Conservation (phyloP, 2,113 vertebrate species). For the Lutjanus erythropterus region DNA sequence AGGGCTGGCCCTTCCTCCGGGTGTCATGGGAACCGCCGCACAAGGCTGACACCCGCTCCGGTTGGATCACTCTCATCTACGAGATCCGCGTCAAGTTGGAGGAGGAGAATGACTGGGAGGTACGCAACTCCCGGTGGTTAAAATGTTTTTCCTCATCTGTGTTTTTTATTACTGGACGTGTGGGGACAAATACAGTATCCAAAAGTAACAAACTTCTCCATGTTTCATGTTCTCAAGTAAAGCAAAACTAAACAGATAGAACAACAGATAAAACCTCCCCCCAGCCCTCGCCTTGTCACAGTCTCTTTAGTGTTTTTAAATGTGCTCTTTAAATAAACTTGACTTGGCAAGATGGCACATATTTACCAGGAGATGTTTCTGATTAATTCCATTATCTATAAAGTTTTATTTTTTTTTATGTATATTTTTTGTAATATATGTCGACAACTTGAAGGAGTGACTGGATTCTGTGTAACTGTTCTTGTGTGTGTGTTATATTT, state of each 20-base stretch:
- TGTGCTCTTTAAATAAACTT: too few relatives aligned
- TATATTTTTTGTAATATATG: constrained; percentile 4
- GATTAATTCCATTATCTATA: neutral
- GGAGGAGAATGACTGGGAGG: constrained; percentile 90
- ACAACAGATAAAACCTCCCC: too few relatives aligned
- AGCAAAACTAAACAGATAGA: too few relatives aligned
- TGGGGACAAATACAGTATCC: too few relatives aligned
- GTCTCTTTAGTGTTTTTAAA: too few relatives aligned
- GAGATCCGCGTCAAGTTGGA: constrained; percentile 90
- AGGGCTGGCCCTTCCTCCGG: constrained; percentile 82
- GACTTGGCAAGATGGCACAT: neutral
- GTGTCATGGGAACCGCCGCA: constrained; percentile 90
- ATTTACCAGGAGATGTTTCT: neutral
- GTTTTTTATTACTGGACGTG: too few relatives aligned
- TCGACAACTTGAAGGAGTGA: neutral
- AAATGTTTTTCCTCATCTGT: neutral
- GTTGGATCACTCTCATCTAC: constrained; percentile 89
- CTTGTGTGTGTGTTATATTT: constrained; percentile 41
- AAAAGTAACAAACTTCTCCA: too few relatives aligned
- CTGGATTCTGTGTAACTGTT: neutral
- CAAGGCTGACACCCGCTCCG: constrained; percentile 85
- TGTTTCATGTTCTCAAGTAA: too few relatives aligned
- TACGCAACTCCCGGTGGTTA: constrained; percentile 48
- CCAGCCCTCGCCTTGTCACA: too few relatives aligned
- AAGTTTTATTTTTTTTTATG: too few relatives aligned